phyloP scores from a whole-genome alignment of 1,140 invertebrate genomes.

The Heliconius eleuchia region DNA sequence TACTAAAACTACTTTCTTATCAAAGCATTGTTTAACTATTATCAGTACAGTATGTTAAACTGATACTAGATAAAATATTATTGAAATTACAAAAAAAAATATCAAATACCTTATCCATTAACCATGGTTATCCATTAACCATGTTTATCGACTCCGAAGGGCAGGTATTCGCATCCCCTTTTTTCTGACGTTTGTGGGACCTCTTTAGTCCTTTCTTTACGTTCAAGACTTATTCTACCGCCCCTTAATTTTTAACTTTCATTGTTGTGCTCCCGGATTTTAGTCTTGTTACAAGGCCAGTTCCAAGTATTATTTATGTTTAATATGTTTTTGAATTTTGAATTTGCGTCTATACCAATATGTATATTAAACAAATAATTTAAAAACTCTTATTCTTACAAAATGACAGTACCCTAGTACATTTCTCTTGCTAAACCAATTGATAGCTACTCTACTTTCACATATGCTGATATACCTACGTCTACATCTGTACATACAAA shows the following conservation, averaged over 20 bases:
- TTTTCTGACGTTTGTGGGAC: conserved; percentile 51
- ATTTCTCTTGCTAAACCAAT: not conserved
- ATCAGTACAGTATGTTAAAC: not conserved
- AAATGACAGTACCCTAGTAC: not conserved
- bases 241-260: conserved; percentile 39
- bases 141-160: conserved; percentile 32
- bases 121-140: conserved; percentile 7
- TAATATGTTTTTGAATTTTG: not conserved
- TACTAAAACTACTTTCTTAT: not conserved
- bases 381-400: not conserved
- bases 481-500: not conserved
- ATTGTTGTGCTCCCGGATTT: conserved; percentile 29
- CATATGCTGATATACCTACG: not conserved
- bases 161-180: conserved; percentile 71
- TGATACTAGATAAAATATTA: conserved; percentile 17
- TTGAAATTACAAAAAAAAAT: conserved; percentile 14
- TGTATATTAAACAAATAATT: not conserved
- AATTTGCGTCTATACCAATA: not conserved
- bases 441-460: not conserved
- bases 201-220: conserved; percentile 42
- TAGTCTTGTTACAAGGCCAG: conserved; percentile 23
- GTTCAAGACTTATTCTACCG: conserved; percentile 42
- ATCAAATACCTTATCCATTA: not conserved
- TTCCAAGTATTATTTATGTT: not conserved
- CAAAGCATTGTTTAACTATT: not conserved